Percentiles rank a stretch among this genome's conserved stretches.
phyloP scores from a whole-genome alignment of 2,888 invertebrate genomes.

The Gymnocheta viridis region DNA sequence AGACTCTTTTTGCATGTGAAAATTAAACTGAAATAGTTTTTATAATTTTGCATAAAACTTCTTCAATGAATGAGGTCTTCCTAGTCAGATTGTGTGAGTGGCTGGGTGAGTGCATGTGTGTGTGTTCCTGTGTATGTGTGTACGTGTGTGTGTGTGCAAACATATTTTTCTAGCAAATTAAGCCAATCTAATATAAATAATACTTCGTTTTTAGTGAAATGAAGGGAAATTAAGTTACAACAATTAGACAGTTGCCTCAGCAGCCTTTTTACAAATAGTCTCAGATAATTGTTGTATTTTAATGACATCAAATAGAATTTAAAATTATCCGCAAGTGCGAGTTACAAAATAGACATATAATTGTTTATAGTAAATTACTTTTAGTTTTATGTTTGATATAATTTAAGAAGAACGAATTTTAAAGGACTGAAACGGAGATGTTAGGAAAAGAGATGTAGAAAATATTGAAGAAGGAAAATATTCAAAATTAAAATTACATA shows the following conservation, averaged over 20 bases:
- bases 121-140: background rate
- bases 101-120: background rate
- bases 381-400: background rate
- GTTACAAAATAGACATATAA: conserved; percentile 13
- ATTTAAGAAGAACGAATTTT: background rate
- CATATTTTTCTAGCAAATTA: conserved; percentile 58
- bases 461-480: too few species aligned
- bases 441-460: too few species aligned
- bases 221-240: conserved; percentile 9
- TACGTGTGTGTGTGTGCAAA: conserved; percentile 26
- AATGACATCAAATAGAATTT: background rate
- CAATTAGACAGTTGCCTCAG: conserved; percentile 27
- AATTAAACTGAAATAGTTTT: background rate
- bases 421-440: too few species aligned
- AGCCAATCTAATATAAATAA: conserved; percentile 57
- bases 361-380: background rate
- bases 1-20: conserved; percentile 1
- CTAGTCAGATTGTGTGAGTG: background rate
- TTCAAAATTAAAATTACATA: too few species aligned
- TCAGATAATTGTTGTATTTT: background rate
- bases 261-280: background rate
- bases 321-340: background rate
- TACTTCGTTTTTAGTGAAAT: background rate
- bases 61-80: background rate
- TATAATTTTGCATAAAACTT: conserved; percentile 7